phyloP scores from a whole-genome alignment of 53 echinoderm and acorn worm genomes.

The Patiria pectinifera region DNA sequence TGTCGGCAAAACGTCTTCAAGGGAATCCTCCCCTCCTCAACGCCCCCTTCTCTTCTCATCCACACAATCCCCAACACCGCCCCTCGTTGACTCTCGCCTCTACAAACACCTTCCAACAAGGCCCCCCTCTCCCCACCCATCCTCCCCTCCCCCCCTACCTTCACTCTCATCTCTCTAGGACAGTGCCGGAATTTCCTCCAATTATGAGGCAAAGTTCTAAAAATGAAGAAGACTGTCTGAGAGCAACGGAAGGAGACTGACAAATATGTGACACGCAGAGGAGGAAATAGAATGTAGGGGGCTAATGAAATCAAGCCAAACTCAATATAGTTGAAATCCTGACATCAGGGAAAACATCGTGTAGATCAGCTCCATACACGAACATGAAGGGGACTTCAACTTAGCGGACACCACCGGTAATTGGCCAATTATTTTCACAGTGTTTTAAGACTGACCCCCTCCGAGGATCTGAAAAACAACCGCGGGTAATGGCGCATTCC shows the following conservation, averaged over 20 bases:
- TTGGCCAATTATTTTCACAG: constrained; percentile 67
- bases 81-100: not conserved
- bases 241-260: constrained; percentile 62
- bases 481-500: constrained; percentile 42
- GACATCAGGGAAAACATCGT: constrained; percentile 48
- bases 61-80: not conserved
- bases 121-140: not conserved
- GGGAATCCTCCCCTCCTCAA: not conserved
- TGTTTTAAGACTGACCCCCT: constrained; percentile 62
- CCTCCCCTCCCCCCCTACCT: not conserved
- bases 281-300: constrained; percentile 57
- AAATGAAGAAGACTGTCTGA: constrained; percentile 68
- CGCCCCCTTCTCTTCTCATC: not conserved
- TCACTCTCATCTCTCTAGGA: constrained; percentile 31
- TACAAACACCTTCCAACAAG: not conserved
- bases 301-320: constrained; percentile 66
- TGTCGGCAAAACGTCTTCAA: no score
- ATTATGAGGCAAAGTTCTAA: constrained; percentile 28
- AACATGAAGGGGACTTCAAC: constrained; percentile 42
- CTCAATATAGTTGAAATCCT: constrained; percentile 65
- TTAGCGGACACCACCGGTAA: constrained; percentile 38
- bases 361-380: constrained; percentile 23
- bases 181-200: constrained; percentile 48
- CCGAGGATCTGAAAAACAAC: constrained; percentile 55
- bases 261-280: constrained; percentile 61